Conservation (phyloP, 2,797 vertebrate species). For the Eulemur coronatus region DNA sequence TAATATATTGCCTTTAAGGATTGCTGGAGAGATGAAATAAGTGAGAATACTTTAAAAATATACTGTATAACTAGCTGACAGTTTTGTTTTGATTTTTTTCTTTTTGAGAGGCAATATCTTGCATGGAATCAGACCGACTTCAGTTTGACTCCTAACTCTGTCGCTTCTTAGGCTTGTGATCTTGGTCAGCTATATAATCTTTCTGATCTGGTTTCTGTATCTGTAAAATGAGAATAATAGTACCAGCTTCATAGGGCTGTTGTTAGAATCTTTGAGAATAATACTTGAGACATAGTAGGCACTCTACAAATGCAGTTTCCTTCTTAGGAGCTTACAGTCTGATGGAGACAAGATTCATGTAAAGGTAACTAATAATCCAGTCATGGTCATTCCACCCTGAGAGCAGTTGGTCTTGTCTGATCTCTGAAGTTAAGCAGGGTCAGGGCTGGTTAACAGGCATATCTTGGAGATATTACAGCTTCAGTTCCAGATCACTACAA, state of each 20-base stretch:
- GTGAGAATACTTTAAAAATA: not conserved
- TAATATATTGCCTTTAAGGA: not conserved
- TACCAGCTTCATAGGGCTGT: not conserved
- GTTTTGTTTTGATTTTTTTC: not conserved
- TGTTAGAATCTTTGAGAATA: conserved; percentile 1
- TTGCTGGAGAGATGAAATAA: not conserved
- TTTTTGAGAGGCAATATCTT: not conserved
- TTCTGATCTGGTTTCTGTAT: not conserved
- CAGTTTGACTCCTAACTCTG: not conserved
- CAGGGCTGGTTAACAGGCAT: not conserved
- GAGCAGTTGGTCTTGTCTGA: not conserved
- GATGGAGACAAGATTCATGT: not conserved
- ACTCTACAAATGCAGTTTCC: not conserved
- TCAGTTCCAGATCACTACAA: not conserved
- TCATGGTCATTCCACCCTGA: not conserved
- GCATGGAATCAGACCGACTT: not conserved
- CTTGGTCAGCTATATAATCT: not conserved
- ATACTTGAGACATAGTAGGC: not conserved
- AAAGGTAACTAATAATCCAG: not conserved
- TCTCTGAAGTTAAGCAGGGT: not conserved
- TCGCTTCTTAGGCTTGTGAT: not conserved
- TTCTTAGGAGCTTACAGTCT: not conserved
- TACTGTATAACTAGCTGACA: not conserved
- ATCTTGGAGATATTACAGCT: not conserved
- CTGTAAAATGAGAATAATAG: conserved; percentile 1